These are phyloP conservation scores for Rhynchonycteris naso DNA, from an alignment of 2,797 vertebrate genomes.

Conservation along the genomic window DNA sequence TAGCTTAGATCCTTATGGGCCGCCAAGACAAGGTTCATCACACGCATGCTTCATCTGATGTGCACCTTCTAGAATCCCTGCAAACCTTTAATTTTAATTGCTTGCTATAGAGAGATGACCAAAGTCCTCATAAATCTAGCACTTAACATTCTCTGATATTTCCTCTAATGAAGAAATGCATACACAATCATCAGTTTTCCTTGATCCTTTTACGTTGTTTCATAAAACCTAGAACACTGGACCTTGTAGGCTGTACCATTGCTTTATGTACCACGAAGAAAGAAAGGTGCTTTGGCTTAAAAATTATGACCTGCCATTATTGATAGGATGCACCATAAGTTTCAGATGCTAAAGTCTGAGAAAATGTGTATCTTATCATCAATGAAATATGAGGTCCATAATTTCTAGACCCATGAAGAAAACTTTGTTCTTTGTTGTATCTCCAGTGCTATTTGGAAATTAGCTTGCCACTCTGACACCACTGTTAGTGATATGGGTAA, in stretches of 20 bases:
- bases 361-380: neutral
- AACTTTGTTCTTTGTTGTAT: neutral
- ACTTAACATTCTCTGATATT: constrained; percentile 21
- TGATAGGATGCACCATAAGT: neutral
- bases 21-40: constrained; percentile 14
- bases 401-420: neutral
- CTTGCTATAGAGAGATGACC: neutral
- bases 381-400: neutral
- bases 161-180: constrained; percentile 15
- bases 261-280: neutral
- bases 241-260: neutral
- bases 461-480: neutral
- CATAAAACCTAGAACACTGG: neutral
- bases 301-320: neutral
- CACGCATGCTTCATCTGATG: neutral
- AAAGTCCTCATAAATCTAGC: neutral
- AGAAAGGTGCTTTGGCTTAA: neutral
- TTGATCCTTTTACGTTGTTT: neutral
- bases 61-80: neutral
- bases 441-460: neutral
- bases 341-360: neutral
- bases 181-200: constrained; percentile 14
- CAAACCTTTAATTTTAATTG: neutral
- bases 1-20: neutral
- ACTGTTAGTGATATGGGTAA: neutral